Evolutionary conservation across 2,888 invertebrate genomes (phyloP).

Genomic region (Creontiades dilutus): DNA sequence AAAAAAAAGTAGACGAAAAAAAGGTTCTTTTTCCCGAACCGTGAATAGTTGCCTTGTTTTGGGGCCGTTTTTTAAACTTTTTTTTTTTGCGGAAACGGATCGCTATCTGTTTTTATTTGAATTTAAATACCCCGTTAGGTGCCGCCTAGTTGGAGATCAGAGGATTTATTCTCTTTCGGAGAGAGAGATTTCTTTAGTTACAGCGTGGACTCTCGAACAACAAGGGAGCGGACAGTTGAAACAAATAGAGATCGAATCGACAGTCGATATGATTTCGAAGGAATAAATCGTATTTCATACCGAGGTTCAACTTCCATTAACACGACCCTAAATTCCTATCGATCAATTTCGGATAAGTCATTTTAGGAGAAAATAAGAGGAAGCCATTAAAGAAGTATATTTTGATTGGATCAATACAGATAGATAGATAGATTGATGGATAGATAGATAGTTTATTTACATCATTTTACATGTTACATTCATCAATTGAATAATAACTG

Average conservation of each 20-base stretch:
- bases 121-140: slow-evolving; percentile 18
- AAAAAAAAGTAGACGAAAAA: slow-evolving; percentile 8
- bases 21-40: background rate
- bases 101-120: slow-evolving; percentile 21
- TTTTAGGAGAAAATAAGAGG: too few species aligned
- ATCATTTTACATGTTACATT: too few species aligned
- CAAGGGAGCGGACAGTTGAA: background rate
- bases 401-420: too few species aligned
- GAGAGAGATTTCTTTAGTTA: background rate
- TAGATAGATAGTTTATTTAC: too few species aligned
- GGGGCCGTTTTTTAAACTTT: background rate
- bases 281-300: too few species aligned
- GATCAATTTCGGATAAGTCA: too few species aligned
- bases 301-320: too few species aligned
- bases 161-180: background rate
- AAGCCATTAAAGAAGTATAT: too few species aligned
- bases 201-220: background rate
- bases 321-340: too few species aligned
- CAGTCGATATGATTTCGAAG: too few species aligned
- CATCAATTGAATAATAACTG: too few species aligned
- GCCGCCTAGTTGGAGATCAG: background rate
- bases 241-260: background rate
- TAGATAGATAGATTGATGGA: too few species aligned
- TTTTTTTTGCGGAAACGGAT: background rate
- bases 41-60: slow-evolving; percentile 22